These are phyloP conservation scores for Drosophila vallismaia DNA, from an alignment of 2,888 invertebrate genomes.

Conservation along the genomic window DNA sequence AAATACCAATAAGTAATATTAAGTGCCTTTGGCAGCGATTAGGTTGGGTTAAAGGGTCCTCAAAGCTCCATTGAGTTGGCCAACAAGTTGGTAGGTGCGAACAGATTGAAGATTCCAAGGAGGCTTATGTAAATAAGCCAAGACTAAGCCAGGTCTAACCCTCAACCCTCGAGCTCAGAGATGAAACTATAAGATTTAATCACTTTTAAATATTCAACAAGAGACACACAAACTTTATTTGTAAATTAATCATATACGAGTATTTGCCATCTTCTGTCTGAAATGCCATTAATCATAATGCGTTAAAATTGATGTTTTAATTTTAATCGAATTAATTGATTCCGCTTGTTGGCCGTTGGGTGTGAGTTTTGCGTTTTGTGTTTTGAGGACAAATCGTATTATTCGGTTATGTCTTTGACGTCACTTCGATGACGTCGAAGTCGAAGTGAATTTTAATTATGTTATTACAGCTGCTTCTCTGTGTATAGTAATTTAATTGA, in stretches of 20 bases:
- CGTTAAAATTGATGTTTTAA: conserved; percentile 39
- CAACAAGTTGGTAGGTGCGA: conserved; percentile 24
- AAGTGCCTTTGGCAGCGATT: conserved; percentile 43
- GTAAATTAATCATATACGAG: neutral
- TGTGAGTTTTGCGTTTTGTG: too few relatives aligned
- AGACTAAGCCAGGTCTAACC: neutral
- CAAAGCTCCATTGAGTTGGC: conserved; percentile 13
- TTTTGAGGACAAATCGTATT: neutral
- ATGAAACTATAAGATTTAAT: neutral
- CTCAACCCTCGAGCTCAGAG: neutral
- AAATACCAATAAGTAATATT: conserved; percentile 42
- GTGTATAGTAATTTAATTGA: conserved; percentile 56
- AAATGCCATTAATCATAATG: conserved; percentile 61
- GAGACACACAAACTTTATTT: neutral
- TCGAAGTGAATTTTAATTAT: conserved; percentile 63
- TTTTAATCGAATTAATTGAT: conserved; percentile 66
- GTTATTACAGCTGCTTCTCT: conserved; percentile 54
- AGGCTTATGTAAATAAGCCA: conserved; percentile 14
- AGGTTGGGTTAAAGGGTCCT: conserved; percentile 19
- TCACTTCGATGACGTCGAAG: conserved; percentile 41
- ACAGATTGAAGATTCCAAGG: conserved; percentile 21
- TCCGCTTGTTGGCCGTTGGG: conserved; percentile 8
- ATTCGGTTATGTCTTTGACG: conserved; percentile 22
- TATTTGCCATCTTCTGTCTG: neutral
- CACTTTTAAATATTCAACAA: neutral